Percentiles rank a stretch among this genome's conserved stretches.
phyloP scores from a whole-genome alignment of 2,797 vertebrate species.

The Champsocephalus esox region DNA sequence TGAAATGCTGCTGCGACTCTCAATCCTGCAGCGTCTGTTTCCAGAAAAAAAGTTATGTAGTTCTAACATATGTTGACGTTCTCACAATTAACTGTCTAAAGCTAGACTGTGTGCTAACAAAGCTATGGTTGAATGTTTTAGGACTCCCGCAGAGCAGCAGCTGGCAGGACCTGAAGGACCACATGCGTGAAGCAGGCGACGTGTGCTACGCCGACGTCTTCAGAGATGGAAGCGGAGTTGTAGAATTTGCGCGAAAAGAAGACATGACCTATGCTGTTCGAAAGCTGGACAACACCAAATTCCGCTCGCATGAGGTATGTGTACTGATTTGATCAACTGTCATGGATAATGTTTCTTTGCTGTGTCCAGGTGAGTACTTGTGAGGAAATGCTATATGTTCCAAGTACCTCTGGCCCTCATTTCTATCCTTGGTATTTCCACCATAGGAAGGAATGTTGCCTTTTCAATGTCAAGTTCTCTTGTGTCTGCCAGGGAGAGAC shows the following conservation, averaged over 20 bases:
- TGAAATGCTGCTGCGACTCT: not conserved
- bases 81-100: not conserved
- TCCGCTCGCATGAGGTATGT: slow-evolving; percentile 91
- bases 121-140: slow-evolving; percentile 40
- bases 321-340: slow-evolving; percentile 68
- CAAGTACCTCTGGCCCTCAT: slow-evolving; percentile 44
- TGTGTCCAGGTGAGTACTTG: slow-evolving; percentile 76
- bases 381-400: slow-evolving; percentile 16
- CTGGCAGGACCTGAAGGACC: slow-evolving; percentile 95
- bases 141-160: slow-evolving; percentile 91
- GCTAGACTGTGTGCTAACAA: not conserved
- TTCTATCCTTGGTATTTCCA: slow-evolving; percentile 56
- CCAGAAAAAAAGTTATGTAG: not conserved
- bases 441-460: slow-evolving; percentile 60
- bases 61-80: not conserved
- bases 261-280: slow-evolving; percentile 92
- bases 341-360: slow-evolving; percentile 77
- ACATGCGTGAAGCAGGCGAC: slow-evolving; percentile 90
- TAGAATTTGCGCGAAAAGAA: slow-evolving; percentile 94
- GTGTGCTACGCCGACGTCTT: slow-evolving; percentile 92
- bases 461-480: slow-evolving; percentile 85
- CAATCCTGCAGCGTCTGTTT: not conserved
- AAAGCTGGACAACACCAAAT: slow-evolving; percentile 94
- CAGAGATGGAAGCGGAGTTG: slow-evolving; percentile 91
- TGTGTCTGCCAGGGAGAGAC: slow-evolving; percentile 91